These are phyloP conservation scores for Micrastur ruficollis DNA, from an alignment of 2,797 vertebrate species.

Conservation along the genomic window DNA sequence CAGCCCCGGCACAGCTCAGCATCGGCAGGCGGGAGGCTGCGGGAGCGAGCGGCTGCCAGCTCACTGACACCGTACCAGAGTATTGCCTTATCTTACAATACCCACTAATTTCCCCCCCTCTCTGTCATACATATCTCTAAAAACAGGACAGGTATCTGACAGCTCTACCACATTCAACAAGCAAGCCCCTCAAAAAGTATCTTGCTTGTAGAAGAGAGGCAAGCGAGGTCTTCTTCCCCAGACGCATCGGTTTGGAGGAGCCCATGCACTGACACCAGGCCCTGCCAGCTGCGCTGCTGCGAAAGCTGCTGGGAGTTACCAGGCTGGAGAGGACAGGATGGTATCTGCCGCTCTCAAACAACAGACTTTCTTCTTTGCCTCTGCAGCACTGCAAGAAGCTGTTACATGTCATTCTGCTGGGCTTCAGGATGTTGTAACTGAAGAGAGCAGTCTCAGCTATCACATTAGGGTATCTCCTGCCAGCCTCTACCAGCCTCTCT, in stretches of 20 bases:
- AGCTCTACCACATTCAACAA: neutral
- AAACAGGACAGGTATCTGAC: neutral
- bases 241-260: neutral
- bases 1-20: neutral
- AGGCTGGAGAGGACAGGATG: neutral
- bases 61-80: neutral
- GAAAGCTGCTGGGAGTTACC: neutral
- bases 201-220: too few species aligned
- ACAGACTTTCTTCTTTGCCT: neutral
- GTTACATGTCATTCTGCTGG: neutral
- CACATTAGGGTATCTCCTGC: accelerated
- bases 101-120: neutral
- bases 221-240: neutral
- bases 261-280: neutral
- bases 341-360: neutral
- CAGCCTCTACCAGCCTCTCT: neutral
- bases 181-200: neutral
- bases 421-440: neutral
- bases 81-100: neutral
- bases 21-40: neutral
- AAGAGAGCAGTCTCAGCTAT: neutral
- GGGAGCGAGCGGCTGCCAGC: neutral
- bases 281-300: neutral
- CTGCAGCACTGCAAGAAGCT: neutral
- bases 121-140: neutral